phyloP scores from a whole-genome alignment of 2,888 invertebrate genomes.

The Metallyticus violacea region DNA sequence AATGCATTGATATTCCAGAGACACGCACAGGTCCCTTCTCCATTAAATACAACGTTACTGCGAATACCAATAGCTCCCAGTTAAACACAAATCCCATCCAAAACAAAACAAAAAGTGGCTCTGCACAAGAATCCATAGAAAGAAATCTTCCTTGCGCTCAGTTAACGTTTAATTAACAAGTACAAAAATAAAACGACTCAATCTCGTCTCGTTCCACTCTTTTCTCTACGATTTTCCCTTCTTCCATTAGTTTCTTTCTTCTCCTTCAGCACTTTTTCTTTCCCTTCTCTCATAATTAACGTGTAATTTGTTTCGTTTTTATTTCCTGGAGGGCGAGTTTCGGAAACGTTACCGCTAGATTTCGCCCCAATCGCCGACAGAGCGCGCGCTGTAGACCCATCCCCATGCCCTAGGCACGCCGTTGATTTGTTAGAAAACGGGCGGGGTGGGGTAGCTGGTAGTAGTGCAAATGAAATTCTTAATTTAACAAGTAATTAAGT shows the following conservation, averaged over 20 bases:
- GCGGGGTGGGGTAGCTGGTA: background rate
- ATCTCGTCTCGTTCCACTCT: background rate
- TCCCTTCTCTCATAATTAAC: conserved; percentile 1
- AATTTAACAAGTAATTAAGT: conserved; percentile 49
- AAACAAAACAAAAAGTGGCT: background rate
- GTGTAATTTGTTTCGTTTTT: conserved; percentile 1
- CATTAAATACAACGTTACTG: background rate
- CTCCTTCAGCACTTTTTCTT: background rate
- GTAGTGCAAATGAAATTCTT: conserved; percentile 48
- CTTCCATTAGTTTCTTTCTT: background rate
- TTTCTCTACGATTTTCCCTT: background rate
- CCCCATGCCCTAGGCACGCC: background rate
- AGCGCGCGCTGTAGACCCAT: background rate
- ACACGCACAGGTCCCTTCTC: background rate
- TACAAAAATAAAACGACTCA: background rate
- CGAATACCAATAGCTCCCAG: background rate
- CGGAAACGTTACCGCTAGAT: background rate
- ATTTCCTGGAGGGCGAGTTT: background rate
- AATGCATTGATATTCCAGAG: background rate
- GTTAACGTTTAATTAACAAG: background rate
- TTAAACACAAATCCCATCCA: background rate
- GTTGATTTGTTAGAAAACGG: conserved; percentile 23
- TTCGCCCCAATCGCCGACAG: background rate
- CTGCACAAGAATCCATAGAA: background rate
- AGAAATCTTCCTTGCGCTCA: background rate